Conservation (phyloP, 2,888 invertebrate species). For the Drosophila tripunctata region DNA sequence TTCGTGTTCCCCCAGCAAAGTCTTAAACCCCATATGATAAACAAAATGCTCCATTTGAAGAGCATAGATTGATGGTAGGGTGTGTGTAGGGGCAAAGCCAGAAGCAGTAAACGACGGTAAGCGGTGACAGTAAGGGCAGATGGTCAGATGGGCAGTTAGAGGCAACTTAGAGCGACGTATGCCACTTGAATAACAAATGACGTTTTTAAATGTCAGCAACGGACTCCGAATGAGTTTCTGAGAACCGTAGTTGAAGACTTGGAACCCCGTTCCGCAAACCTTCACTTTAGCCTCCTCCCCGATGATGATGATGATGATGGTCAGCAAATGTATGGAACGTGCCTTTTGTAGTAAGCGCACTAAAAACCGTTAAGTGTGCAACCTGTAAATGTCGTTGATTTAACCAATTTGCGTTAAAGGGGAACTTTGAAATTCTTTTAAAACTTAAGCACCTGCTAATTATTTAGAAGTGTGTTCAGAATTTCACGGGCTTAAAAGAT, state of each 20-base stretch:
- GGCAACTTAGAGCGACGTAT: conserved; percentile 80
- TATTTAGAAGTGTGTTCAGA: conserved; percentile 48
- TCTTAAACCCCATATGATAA: neutral
- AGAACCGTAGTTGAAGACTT: conserved; percentile 24
- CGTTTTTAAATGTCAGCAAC: conserved; percentile 77
- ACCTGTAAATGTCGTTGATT: conserved; percentile 67
- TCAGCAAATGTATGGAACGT: conserved; percentile 74
- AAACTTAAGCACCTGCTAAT: conserved; percentile 29
- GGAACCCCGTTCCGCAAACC: neutral
- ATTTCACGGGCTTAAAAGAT: no score
- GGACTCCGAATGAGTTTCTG: conserved; percentile 22
- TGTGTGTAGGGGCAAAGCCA: conserved; percentile 16
- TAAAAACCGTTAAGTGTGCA: conserved; percentile 73
- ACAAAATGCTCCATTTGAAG: neutral
- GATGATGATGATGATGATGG: conserved; percentile 63
- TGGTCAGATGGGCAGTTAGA: conserved; percentile 63
- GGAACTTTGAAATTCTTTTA: neutral
- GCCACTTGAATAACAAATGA: conserved; percentile 81
- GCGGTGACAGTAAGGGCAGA: conserved; percentile 42
- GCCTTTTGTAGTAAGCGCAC: conserved; percentile 46
- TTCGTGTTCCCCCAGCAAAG: no score
- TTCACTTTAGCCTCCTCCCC: no score
- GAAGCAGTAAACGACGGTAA: conserved; percentile 52
- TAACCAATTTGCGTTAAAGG: conserved; percentile 63
- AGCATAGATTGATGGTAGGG: conserved; percentile 1